Evolutionary conservation across 2,888 invertebrate genomes (phyloP).

Genomic region (Spicauda simplicius): DNA sequence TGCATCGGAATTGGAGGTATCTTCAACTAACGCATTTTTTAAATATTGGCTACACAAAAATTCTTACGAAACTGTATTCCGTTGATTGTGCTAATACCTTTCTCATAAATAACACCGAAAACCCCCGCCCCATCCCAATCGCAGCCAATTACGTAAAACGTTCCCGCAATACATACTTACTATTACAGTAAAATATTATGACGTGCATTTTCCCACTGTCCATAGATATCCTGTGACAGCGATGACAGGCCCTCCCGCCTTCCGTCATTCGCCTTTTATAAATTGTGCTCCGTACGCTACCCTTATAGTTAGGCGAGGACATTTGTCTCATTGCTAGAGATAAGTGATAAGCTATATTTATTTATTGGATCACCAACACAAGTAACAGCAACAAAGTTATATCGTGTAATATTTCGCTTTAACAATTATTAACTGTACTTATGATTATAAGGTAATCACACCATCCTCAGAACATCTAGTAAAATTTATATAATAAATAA

Average conservation of each 20-base stretch:
- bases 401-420: too few species aligned
- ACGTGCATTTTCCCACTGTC: slow-evolving; percentile 67
- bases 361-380: too few species aligned
- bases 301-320: slow-evolving; percentile 16
- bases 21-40: too few species aligned
- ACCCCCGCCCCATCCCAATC: slow-evolving; percentile 19
- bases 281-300: slow-evolving; percentile 66
- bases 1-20: too few species aligned
- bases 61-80: neutral
- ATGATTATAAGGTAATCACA: too few species aligned
- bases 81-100: neutral
- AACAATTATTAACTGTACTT: too few species aligned
- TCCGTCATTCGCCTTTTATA: slow-evolving; percentile 75
- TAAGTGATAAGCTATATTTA: neutral
- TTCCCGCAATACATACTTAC: slow-evolving; percentile 38
- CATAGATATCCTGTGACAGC: slow-evolving; percentile 73
- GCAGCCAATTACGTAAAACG: slow-evolving; percentile 35
- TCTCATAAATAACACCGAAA: slow-evolving; percentile 20
- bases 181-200: slow-evolving; percentile 71
- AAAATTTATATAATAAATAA: too few species aligned
- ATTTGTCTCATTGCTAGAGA: neutral
- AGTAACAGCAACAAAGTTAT: too few species aligned
- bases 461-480: too few species aligned
- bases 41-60: too few species aligned
- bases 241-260: slow-evolving; percentile 80